These are phyloP conservation scores for Sinocyclocheilus grahami DNA, from an alignment of 2,113 vertebrate species.

Conservation along the genomic window DNA sequence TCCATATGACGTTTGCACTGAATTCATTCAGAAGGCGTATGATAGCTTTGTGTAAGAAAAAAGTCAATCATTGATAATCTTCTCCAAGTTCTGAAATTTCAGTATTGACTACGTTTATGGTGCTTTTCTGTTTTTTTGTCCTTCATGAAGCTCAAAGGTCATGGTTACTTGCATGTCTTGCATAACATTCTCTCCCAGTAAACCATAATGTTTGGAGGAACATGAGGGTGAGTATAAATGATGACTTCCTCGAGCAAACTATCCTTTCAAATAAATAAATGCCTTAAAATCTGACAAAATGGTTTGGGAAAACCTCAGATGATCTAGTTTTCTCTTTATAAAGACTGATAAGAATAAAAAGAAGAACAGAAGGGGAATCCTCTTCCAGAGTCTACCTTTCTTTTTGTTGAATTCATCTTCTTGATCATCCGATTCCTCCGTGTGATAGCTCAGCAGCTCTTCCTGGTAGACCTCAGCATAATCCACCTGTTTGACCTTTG, in stretches of 20 bases:
- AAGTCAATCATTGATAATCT: background rate
- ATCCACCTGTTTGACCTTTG: conserved; percentile 82
- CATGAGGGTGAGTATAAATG: too few relatives aligned
- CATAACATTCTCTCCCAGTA: background rate
- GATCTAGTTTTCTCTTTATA: background rate
- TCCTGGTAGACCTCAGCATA: conserved; percentile 86
- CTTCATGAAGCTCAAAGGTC: background rate
- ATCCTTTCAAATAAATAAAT: background rate
- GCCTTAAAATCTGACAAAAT: background rate
- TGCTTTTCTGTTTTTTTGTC: background rate
- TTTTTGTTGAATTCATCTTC: conserved; percentile 93
- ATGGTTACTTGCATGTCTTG: background rate
- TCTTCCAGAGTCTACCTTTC: conserved; percentile 79
- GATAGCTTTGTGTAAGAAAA: background rate
- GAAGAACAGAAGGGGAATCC: background rate
- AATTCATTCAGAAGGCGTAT: background rate
- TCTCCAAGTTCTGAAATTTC: background rate
- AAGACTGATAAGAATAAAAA: too few relatives aligned
- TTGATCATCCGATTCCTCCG: conserved; percentile 82
- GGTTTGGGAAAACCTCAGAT: background rate
- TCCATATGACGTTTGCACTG: background rate
- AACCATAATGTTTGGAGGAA: background rate
- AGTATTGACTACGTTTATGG: background rate
- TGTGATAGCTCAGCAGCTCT: conserved; percentile 84
- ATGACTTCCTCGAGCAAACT: background rate